Percentiles rank a stretch among this genome's conserved stretches.
Conservation (phyloP, 2,113 vertebrate species). For the Gorsachius goisagi region DNA sequence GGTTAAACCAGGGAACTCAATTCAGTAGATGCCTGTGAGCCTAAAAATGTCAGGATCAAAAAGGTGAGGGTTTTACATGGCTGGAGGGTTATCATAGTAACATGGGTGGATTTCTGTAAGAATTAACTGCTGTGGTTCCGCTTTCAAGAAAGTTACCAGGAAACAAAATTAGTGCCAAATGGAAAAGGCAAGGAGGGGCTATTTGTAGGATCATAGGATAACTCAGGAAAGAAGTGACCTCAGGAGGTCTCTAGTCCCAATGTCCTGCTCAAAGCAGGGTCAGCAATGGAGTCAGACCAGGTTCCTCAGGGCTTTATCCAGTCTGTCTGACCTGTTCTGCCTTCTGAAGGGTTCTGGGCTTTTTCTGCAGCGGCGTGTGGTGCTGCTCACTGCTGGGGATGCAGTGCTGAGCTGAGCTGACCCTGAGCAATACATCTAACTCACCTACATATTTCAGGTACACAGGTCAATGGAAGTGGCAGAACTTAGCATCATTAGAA, state of each 20-base stretch:
- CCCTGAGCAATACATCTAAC: neutral
- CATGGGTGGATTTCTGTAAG: neutral
- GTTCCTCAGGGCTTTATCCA: neutral
- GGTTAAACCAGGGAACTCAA: neutral
- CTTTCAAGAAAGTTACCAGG: neutral
- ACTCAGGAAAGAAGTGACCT: neutral
- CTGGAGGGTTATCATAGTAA: neutral
- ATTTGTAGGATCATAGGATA: neutral
- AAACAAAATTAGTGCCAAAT: neutral
- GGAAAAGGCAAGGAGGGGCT: neutral
- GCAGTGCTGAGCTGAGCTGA: neutral
- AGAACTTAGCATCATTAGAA: neutral
- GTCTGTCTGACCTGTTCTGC: neutral
- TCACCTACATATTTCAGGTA: neutral
- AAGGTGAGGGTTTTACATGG: neutral
- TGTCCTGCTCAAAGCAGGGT: neutral
- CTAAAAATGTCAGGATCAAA: neutral
- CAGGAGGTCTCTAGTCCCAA: neutral
- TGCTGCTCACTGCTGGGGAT: neutral
- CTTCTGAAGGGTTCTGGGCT: neutral
- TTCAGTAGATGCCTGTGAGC: neutral
- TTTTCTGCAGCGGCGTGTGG: accelerated
- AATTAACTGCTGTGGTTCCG: neutral
- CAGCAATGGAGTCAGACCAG: neutral
- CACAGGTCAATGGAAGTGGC: neutral